Base-by-base conservation (phyloP, 2,888 invertebrate species). In the Charanyca ferruginea region DNA sequence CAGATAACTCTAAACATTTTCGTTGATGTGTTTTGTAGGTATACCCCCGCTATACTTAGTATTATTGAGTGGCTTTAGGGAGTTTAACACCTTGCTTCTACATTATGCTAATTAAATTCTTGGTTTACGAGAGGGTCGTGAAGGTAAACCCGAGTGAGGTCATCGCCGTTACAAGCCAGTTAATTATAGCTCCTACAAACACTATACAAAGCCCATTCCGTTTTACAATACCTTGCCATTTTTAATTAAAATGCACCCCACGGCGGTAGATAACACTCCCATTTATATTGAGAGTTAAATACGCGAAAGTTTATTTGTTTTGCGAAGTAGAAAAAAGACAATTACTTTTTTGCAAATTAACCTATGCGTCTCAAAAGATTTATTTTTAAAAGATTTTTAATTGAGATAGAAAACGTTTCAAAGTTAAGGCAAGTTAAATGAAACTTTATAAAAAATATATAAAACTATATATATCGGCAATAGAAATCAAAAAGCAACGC, bases 71-170 rank as follows among this genome's bases (percentile, higher is more conserved):
- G 75, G 57, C 66, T 47, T 42, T 71, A 48, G 35, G 65, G 53
- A 60, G 80, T 73, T 84, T 80, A 81, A 85, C 83, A 82, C 82
- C 80, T 83, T 78, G 78, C 75, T 77, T 78, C 75, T 77, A 85
- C 87, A 88, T 90, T 90, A 91, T 90, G 90, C 83, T 90, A 92
- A 92, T 91, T 89, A 84, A 89, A 89, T 87, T 87, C 83, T 83
- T 78, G 82, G 85, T 89, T 90, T 89, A 90, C 83, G 90, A 85
- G 83, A 83, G 84, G 86, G 86, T 80, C 81, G 82, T 78, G 78
- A 79, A 84, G 84, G 86, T 85, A 85, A 87, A 85, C 83, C 79
- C 65, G 68, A 74, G 77, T 85, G 85, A 88, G 88, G 91, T 87
- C 87, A 86, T 83, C 74, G 68, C 82, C 78, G 76, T 86, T 85